Evolutionary conservation across 1,140 invertebrate species (phyloP).

Genomic region (Papilio aristodemus): DNA sequence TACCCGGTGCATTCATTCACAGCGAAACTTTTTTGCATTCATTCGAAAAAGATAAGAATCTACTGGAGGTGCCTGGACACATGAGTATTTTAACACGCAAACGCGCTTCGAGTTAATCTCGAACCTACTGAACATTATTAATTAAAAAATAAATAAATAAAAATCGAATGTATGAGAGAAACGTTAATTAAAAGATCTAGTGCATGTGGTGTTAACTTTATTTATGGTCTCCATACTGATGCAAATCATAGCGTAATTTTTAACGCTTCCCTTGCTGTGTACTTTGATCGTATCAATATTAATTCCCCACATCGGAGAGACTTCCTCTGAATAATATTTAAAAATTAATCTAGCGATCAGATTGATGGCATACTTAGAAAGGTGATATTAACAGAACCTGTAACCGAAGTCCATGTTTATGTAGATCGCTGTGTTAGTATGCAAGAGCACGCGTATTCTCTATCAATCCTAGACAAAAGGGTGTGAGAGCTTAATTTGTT

Average conservation of each 20-base stretch:
- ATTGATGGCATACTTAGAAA: neutral
- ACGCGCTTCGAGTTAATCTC: conserved; percentile 19
- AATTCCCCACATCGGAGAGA: neutral
- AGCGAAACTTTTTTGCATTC: conserved; percentile 9
- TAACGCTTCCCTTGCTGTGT: neutral
- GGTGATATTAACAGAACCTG: neutral
- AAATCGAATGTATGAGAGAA: conserved; percentile 34
- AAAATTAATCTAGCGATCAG: neutral
- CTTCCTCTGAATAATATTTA: neutral
- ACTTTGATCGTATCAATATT: conserved; percentile 18
- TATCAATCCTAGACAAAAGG: too few relatives aligned
- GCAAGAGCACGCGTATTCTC: too few relatives aligned
- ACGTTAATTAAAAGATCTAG: conserved; percentile 39
- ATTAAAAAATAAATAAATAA: conserved; percentile 29
- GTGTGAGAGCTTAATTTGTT: too few relatives aligned
- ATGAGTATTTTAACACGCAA: conserved; percentile 17
- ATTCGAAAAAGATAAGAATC: conserved; percentile 17
- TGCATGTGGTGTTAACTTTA: conserved; percentile 35
- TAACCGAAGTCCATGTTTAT: too few relatives aligned
- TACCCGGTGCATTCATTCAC: neutral
- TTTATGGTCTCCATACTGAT: conserved; percentile 34
- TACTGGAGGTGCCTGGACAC: neutral
- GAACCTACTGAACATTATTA: conserved; percentile 28
- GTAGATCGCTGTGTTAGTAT: too few relatives aligned
- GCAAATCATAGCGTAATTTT: conserved; percentile 33